Evolutionary conservation across 2,797 vertebrate species (phyloP), one percentile per base, ranked within the genome.

Genomic region (Cyprinella venusta): DNA sequence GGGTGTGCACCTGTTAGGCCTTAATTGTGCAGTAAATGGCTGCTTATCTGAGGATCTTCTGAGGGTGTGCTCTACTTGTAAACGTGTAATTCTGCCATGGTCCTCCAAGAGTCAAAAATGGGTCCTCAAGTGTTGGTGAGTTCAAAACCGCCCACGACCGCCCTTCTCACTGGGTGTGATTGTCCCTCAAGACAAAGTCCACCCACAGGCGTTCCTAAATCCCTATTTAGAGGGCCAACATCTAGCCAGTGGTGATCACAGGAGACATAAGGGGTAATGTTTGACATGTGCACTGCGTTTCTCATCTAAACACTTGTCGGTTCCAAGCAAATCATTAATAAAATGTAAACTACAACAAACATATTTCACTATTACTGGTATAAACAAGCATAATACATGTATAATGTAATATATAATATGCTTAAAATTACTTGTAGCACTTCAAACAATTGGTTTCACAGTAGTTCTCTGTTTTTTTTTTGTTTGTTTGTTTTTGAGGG

Each of bases 1-100:
- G 77, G 77, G 77, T 77, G 71, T 42, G 71, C 85, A 84, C 71
- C 72, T 86, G 81, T 76, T 75, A 74, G 72, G 61, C 85, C 36
- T 67, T 81, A 87, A 87, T 80, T 85, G 81, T 87, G 56, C 77
- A 70, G 56, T 72, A 82, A 86, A 83, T 76, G 74, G 26, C 78
- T 81, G 71, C 79, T 85, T 77, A 85, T 85, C 85, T 81, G 36
- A 26, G 19, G 38, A 84, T 77, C 52, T 81, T 76, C 8, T 30
- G 10, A 82, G 75, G 84, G 68, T 59, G 84, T 85, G 84, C 38
- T 65, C 59, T 8, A 72, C 40, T 67, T 67, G 80, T 48, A 82
- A 79, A 86, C 52, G 69, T 86, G 76, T 69, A 76, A 78, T 69
- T 83, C 38, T 80, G 67, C 77, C 82, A 71, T 13, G 40, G 52